A percentile compares a stretch with the other conserved stretches of the same genome.
phyloP scores from a whole-genome alignment of 2,888 invertebrate genomes.

The Trissoscelio sp. region DNA sequence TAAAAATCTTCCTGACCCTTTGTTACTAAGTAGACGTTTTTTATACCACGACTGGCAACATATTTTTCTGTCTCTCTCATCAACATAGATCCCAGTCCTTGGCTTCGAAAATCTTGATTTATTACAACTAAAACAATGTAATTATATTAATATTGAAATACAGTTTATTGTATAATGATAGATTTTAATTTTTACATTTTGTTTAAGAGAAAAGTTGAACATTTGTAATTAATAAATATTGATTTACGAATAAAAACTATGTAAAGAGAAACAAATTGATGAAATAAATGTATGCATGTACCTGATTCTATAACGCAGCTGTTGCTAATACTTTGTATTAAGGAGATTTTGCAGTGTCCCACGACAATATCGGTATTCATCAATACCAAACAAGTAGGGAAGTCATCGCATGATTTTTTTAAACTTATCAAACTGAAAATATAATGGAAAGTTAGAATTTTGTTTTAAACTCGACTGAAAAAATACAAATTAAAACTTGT shows the following conservation, averaged over 20 bases:
- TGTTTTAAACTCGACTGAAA: no score
- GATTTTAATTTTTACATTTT: no score
- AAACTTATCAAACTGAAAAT: constrained; percentile 87
- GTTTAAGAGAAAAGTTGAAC: no score
- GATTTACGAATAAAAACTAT: background rate
- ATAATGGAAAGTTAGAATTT: no score
- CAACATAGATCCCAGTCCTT: constrained; percentile 90
- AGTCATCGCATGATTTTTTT: constrained; percentile 88
- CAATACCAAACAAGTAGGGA: constrained; percentile 90
- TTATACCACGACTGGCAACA: constrained; percentile 86
- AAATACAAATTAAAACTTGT: no score
- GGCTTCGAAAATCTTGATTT: constrained; percentile 88
- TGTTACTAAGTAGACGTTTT: constrained; percentile 88
- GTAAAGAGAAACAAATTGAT: constrained; percentile 1
- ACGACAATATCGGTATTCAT: constrained; percentile 86
- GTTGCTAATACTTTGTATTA: constrained; percentile 88
- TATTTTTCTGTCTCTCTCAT: constrained; percentile 91
- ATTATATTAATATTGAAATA: constrained; percentile 5
- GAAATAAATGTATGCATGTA: constrained; percentile 71
- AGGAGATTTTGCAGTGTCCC: constrained; percentile 92
- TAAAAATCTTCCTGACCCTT: constrained; percentile 91
- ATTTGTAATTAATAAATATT: no score
- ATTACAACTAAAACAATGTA: constrained; percentile 87
- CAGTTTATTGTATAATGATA: no score
- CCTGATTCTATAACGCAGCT: constrained; percentile 92